Base-by-base conservation (phyloP, 2,888 invertebrate species). In the Limnephilus auricula region DNA sequence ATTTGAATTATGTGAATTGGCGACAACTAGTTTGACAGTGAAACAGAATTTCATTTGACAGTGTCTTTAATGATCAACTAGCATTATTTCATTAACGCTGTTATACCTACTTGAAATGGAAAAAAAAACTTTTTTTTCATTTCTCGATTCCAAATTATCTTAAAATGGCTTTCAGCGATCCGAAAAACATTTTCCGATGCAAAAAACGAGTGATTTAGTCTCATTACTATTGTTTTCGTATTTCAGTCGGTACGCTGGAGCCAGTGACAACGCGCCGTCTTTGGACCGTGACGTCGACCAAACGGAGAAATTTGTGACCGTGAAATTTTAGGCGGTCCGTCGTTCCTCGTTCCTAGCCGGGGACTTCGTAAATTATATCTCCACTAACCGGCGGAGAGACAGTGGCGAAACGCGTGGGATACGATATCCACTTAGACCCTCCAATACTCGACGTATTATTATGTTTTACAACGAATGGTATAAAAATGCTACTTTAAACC, bases 251-350 rank as follows among this genome's bases (percentile, higher is more conserved):
- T 15, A 40, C 37, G 37, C 40, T 45, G 45, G 84, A 6, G 87
- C 34, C 85, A 34, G 78, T 80, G 91, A 87, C 87, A 89, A 83
- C 80, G 85, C 85, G 85, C 45, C 78, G 78, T 85, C 87, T 86
- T 34, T 90, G 88, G 92, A 91, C 91, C 91, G 90, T 32, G 85
- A 83, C 92, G 92, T 79, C 79, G 91, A 90, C 84, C 91, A 87
- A 89, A 90, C 89, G 90, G 89, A 92, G 92, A 90, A 91, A 92
- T 91, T 40, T 91, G 92, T 90, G 89, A 91, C 91, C 92, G 92
- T 92, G 91, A 92, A 91, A 90, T 90, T 90, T 91, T 79, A 85
- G 85, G 92, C 90, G 37, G 86, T 85, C 50, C 18, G 50, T 65
- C 65, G 65, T 65, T 65, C 25, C 25, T 65, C 86, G 85, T 85